These are phyloP conservation scores for Hermaeophaga mercurialis DNA, from an alignment of 2,888 invertebrate species.

Conservation along the genomic window DNA sequence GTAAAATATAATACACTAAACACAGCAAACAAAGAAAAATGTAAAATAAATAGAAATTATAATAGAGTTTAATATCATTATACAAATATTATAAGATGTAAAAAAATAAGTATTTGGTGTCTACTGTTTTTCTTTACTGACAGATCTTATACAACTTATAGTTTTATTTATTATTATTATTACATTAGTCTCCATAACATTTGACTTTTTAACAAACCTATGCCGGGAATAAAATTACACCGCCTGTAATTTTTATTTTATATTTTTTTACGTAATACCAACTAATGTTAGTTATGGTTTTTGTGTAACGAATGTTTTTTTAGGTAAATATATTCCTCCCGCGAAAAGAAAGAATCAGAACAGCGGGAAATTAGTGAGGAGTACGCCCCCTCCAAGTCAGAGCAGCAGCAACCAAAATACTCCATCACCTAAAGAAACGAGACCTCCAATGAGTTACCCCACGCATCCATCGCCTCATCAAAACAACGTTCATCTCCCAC, in stretches of 20 bases:
- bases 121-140: too few relatives aligned
- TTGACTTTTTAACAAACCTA: too few relatives aligned
- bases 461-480: conserved; percentile 44
- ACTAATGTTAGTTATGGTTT: not conserved
- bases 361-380: conserved; percentile 70
- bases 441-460: conserved; percentile 44
- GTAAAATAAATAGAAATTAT: too few relatives aligned
- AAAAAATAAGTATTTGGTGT: too few relatives aligned
- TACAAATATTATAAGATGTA: too few relatives aligned
- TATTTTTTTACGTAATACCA: not conserved
- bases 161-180: too few relatives aligned
- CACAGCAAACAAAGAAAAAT: too few relatives aligned
- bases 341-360: conserved; percentile 74
- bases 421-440: conserved; percentile 51
- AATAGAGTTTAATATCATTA: too few relatives aligned
- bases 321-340: conserved; percentile 77
- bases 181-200: too few relatives aligned
- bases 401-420: conserved; percentile 50
- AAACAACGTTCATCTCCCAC: conserved; percentile 40
- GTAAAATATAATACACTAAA: too few relatives aligned
- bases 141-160: too few relatives aligned
- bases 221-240: too few relatives aligned
- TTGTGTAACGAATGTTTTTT: not conserved
- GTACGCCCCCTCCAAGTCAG: conserved; percentile 60
- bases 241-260: not conserved